Base-by-base conservation (phyloP, 2,888 invertebrate genomes). In the Empis stercorea region DNA sequence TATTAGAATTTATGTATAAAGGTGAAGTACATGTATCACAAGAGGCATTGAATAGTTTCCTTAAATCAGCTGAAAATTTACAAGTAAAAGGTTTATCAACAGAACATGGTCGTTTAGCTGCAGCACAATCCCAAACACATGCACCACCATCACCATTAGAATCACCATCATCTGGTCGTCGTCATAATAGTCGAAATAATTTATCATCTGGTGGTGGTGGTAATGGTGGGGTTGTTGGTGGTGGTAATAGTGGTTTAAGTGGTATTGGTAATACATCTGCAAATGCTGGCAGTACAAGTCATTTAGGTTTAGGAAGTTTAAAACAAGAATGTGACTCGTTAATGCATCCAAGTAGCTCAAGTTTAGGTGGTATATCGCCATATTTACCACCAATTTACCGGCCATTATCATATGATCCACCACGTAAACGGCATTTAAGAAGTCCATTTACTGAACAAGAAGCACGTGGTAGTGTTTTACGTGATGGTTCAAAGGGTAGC, bases 11-110 rank as follows among this genome's bases (percentile, higher is more conserved):
- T 71, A 91, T 91, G 91, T 91, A 91, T 75, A 89, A 89, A 68
- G 91, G 91, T 50, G 91, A 91, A 71, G 91, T 91, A 58, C 89
- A 91, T 68, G 88, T 91, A 61, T 88, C 88, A 59, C 89, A 91
- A 72, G 89, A 91, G 70, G 86, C 87, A 55, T 79, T 91, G 58
- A 87, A 87, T 63, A 87, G 88, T 71, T 91, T 91, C 68, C 79
- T 91, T 54, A 89, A 91, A 72, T 88, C 89, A 56, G 91, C 89
- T 47, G 89, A 89, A 73, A 87, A 85, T 71, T 76, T 89, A 61
- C 89, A 89, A 79, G 83, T 84, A 43, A 84, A 84, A 70, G 84
- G 84, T 54, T 70, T 84, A 62, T 84, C 84, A 62, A 81, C 83
- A 60, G 83, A 83, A 68, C 82, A 83, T 59, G 83, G 70, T 20